phyloP scores from a whole-genome alignment of 2,888 invertebrate species.

The Dolichopus griseipennis region DNA sequence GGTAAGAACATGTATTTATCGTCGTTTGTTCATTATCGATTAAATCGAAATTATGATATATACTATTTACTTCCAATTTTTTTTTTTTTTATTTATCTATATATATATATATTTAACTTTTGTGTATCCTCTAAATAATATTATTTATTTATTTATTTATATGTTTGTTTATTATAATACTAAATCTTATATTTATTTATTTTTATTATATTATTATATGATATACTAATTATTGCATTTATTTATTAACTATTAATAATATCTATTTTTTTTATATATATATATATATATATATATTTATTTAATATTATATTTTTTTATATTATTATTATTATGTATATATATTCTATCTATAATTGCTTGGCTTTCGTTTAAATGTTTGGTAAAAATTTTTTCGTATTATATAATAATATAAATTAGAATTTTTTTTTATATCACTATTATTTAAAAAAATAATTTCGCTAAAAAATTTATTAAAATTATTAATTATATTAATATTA shows the following conservation, averaged over 20 bases:
- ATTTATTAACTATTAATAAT: background rate
- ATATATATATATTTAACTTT: background rate
- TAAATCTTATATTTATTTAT: constrained; percentile 15
- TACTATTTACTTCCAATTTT: constrained; percentile 23
- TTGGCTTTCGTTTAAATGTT: constrained; percentile 20
- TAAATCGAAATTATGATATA: constrained; percentile 28
- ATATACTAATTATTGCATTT: constrained; percentile 3
- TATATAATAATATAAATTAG: constrained; percentile 20
- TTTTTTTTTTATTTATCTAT: constrained; percentile 7
- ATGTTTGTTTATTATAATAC: constrained; percentile 14
- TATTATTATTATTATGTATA: no score
- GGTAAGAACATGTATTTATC: constrained; percentile 44
- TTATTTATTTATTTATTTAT: constrained; percentile 13
- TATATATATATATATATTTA: constrained; percentile 18
- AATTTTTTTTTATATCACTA: constrained; percentile 3
- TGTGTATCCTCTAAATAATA: background rate
- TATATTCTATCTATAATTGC: constrained; percentile 8
- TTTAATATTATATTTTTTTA: no score
- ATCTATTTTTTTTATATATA: constrained; percentile 10
- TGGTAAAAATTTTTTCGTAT: constrained; percentile 20
- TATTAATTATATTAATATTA: background rate
- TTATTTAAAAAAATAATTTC: background rate
- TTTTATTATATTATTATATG: no score
- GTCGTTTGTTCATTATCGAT: constrained; percentile 43
- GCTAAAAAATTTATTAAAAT: background rate